Conservation (phyloP, 2,888 invertebrate genomes). For the Synanthedon tipuliformis region DNA sequence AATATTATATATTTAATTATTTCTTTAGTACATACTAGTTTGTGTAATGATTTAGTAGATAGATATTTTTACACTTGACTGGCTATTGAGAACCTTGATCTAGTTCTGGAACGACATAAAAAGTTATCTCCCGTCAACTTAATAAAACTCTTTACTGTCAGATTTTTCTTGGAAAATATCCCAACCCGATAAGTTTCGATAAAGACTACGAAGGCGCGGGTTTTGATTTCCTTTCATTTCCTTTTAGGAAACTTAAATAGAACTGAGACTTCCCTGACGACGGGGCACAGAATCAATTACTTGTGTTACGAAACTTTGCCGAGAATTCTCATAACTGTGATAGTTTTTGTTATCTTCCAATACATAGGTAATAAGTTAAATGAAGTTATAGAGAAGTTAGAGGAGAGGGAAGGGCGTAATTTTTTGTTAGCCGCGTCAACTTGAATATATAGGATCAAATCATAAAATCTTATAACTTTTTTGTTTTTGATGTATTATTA, state of each 20-base stretch:
- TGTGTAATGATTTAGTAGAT: too few species aligned
- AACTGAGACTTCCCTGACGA: conserved; percentile 64
- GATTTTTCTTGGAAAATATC: conserved; percentile 35
- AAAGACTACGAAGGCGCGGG: conserved; percentile 52
- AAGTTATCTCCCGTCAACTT: conserved; percentile 39
- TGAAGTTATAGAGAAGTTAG: not conserved
- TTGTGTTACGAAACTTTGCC: conserved; percentile 51
- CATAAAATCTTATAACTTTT: too few species aligned
- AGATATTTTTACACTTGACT: too few species aligned
- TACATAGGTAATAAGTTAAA: not conserved
- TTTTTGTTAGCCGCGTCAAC: too few species aligned
- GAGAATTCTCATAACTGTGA: not conserved
- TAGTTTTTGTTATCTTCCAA: not conserved
- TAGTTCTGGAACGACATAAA: conserved; percentile 6
- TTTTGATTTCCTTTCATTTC: conserved; percentile 69
- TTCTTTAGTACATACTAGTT: too few species aligned
- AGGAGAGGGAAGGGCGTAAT: too few species aligned
- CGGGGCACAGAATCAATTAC: conserved; percentile 65
- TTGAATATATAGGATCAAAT: too few species aligned
- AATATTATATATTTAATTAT: too few species aligned
- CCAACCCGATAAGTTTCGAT: conserved; percentile 63
- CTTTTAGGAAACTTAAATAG: conserved; percentile 70
- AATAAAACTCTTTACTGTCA: conserved; percentile 38
- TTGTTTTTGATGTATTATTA: too few species aligned
- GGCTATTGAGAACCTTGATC: too few species aligned